Base-by-base conservation (phyloP, 1,140 invertebrate genomes). In the Brachionus angularis region DNA sequence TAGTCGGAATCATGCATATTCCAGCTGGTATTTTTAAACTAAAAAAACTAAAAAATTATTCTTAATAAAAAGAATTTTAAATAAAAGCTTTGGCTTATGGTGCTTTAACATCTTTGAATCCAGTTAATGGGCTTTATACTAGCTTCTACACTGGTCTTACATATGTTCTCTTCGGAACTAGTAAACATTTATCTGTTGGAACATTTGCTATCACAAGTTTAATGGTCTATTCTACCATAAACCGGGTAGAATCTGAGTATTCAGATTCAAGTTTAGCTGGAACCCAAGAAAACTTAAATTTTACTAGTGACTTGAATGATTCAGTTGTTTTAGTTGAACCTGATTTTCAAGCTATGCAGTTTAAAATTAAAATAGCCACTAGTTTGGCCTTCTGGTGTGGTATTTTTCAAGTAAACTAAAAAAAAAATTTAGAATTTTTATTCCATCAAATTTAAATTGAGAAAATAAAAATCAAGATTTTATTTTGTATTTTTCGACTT, bases 61-160 rank as follows among this genome's bases (percentile, higher is more conserved):
- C 5, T 47, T 16, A 16, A 16, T 47, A 47, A 16, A 16, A 16
- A 16, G n/a, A 16, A 5, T 16, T 47, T 47, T 4, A 47, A 47
- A 16, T n/a, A 16, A 16, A 16, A 16, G 4, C 82, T 29, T 77
- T 85, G 72, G 84, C 83, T 5, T 85, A 85, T 75, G 81, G 82
- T 10, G 72, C 80, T 27, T 75, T 85, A 5, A 80, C 84, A 1
- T 78, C 79, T 8, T 78, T 85, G 2, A 78, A 79, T 36, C 76
- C 83, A 5, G 79, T 85, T 44, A 77, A 82, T 74, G 84, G 84
- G 5, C 77, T 85, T 0, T 85, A 85, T 73, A 84, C 80, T 5
- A 82, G 83, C 3, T 81, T 85, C 42, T 85, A 84, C 76, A 83
- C 84, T 7, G 77, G 80, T 0, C 64, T 85, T 7, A 70, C 85